These are phyloP conservation scores for Cheilosia urbana DNA, from an alignment of 2,888 invertebrate genomes.

Conservation along the genomic window DNA sequence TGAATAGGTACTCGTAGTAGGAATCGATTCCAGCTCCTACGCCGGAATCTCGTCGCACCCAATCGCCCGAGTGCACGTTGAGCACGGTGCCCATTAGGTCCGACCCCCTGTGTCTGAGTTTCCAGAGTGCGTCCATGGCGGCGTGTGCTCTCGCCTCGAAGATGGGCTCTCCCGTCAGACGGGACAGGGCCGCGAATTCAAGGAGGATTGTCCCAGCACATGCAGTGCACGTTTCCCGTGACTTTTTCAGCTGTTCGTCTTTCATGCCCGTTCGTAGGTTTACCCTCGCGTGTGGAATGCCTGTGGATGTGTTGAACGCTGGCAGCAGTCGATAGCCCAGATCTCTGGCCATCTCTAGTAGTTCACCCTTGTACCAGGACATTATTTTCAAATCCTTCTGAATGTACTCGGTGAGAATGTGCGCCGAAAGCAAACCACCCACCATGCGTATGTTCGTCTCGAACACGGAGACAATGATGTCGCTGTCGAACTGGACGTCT, in stretches of 20 bases:
- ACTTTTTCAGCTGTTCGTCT: constrained; percentile 88
- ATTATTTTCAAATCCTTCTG: constrained; percentile 90
- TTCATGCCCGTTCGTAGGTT: constrained; percentile 93
- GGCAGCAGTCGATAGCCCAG: constrained; percentile 95
- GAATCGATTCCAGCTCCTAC: constrained; percentile 99
- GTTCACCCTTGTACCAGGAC: constrained; percentile 94
- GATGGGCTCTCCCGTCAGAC: constrained; percentile 93
- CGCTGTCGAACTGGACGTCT: constrained; percentile 95
- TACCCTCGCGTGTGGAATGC: constrained; percentile 98
- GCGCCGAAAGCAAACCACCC: constrained; percentile 97
- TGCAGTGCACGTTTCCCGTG: constrained; percentile 97
- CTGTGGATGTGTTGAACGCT: constrained; percentile 99
- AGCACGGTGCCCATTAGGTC: constrained; percentile 99
- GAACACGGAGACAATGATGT: constrained; percentile 98
- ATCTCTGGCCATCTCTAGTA: constrained; percentile 95
- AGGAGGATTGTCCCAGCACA: constrained; percentile 99
- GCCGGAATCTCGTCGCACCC: constrained; percentile 98
- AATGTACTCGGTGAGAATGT: constrained; percentile 93
- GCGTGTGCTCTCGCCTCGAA: constrained; percentile 97
- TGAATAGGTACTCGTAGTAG: constrained; percentile 99
- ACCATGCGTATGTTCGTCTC: constrained; percentile 99
- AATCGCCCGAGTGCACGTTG: constrained; percentile 99
- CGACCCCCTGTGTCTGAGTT: constrained; percentile 92
- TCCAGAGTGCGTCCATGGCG: constrained; percentile 99
- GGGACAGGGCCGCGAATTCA: constrained; percentile 97